Evolutionary conservation across 1,140 invertebrate species (phyloP).

Genomic region (Anoplolepis gracilipes): DNA sequence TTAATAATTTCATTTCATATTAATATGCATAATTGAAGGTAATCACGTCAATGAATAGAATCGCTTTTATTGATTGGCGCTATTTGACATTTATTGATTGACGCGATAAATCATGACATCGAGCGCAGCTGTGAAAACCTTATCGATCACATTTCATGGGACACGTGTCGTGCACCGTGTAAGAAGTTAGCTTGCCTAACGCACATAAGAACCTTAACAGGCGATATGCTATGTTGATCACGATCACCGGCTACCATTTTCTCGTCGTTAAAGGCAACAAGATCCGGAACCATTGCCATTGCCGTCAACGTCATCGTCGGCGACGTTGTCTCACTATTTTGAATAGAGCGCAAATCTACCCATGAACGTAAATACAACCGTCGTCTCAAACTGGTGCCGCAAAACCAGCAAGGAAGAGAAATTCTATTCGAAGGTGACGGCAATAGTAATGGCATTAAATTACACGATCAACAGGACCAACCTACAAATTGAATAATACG

Average conservation of each 20-base stretch:
- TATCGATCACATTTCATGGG: constrained; percentile 47
- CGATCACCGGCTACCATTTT: constrained; percentile 20
- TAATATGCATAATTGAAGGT: constrained; percentile 7
- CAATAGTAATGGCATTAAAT: constrained; percentile 80
- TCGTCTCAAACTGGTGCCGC: constrained; percentile 61
- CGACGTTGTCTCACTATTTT: not conserved
- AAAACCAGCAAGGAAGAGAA: constrained; percentile 60
- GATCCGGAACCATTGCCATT: not conserved
- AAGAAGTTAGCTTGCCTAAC: constrained; percentile 24
- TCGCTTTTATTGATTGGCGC: not conserved
- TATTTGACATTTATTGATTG: constrained; percentile 31
- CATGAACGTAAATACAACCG: constrained; percentile 68
- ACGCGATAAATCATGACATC: constrained; percentile 36
- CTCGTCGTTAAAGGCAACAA: not conserved
- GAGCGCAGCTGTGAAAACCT: constrained; percentile 14
- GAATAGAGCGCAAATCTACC: constrained; percentile 34
- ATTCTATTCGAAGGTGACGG: constrained; percentile 72
- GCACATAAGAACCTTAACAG: constrained; percentile 35
- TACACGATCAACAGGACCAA: constrained; percentile 82
- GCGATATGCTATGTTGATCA: constrained; percentile 36
- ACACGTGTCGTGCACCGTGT: constrained; percentile 37
- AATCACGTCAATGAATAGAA: constrained; percentile 8
- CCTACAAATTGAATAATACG: constrained; percentile 82
- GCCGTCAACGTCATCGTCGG: not conserved
- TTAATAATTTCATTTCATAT: not conserved